Evolutionary conservation across 2,888 invertebrate species (phyloP).

Genomic region (Campaea margaritaria): DNA sequence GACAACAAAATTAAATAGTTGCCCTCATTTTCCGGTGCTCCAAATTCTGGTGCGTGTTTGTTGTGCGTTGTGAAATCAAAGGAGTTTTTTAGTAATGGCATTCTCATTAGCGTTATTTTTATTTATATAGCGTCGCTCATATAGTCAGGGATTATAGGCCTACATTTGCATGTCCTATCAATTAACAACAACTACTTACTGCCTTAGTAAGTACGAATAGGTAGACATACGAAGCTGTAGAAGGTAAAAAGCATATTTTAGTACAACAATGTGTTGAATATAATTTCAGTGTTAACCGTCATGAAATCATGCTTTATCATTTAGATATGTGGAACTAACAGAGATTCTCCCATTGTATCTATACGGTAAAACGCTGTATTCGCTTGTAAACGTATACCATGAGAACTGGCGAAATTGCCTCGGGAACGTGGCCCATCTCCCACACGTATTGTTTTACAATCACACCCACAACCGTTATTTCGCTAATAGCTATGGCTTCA

Average conservation of each 20-base stretch:
- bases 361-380: slow-evolving; percentile 31
- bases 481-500: slow-evolving; percentile 31
- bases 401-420: slow-evolving; percentile 35
- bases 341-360: slow-evolving; percentile 24
- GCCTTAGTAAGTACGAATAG: too few species aligned
- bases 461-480: slow-evolving; percentile 32
- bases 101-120: not conserved
- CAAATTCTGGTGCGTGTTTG: slow-evolving; percentile 21
- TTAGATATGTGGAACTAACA: slow-evolving; percentile 10
- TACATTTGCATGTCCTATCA: not conserved
- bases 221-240: too few species aligned
- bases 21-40: slow-evolving; percentile 57
- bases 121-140: too few species aligned
- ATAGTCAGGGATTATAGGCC: not conserved
- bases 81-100: slow-evolving; percentile 6
- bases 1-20: slow-evolving; percentile 67
- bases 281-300: too few species aligned
- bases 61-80: slow-evolving; percentile 31
- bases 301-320: slow-evolving; percentile 9
- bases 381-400: slow-evolving; percentile 36
- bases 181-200: too few species aligned
- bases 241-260: too few species aligned
- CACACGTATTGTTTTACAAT: slow-evolving; percentile 41
- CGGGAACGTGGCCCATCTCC: slow-evolving; percentile 37
- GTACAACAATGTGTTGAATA: too few species aligned